Evolutionary conservation across 2,888 invertebrate species (phyloP).

Genomic region (Uloborus plumipes): DNA sequence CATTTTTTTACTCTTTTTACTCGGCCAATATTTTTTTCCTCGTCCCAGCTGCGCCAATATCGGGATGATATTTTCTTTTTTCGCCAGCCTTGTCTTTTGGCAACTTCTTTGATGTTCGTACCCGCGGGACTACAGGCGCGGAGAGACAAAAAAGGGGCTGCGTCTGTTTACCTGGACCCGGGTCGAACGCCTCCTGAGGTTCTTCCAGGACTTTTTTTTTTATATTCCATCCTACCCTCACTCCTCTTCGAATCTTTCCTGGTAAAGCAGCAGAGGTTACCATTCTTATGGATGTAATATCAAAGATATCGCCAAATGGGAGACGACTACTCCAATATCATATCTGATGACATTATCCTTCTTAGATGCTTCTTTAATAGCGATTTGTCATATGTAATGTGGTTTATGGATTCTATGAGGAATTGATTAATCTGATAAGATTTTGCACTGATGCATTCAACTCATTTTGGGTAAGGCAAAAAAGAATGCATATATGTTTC

Average conservation of each 20-base stretch:
- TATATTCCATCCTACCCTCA: slow-evolving; percentile 2
- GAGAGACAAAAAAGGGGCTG: slow-evolving; percentile 40
- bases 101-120: slow-evolving; percentile 57
- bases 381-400: no score
- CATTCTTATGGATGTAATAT: no score
- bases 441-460: no score
- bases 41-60: slow-evolving; percentile 60
- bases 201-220: slow-evolving; percentile 28
- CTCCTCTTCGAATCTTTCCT: slow-evolving; percentile 5
- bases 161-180: slow-evolving; percentile 59
- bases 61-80: slow-evolving; percentile 54
- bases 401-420: no score
- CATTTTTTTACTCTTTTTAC: slow-evolving; percentile 25
- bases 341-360: slow-evolving; percentile 6
- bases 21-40: slow-evolving; percentile 48
- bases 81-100: slow-evolving; percentile 57
- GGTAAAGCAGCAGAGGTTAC: not conserved
- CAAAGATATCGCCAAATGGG: slow-evolving; percentile 13
- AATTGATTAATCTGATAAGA: no score
- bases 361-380: not conserved
- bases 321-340: slow-evolving; percentile 24
- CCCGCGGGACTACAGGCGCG: slow-evolving; percentile 41
- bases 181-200: slow-evolving; percentile 58
- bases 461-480: no score
- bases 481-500: no score